These are phyloP conservation scores for Pomacea maculata DNA, from an alignment of 1,140 invertebrate species.

Conservation along the genomic window DNA sequence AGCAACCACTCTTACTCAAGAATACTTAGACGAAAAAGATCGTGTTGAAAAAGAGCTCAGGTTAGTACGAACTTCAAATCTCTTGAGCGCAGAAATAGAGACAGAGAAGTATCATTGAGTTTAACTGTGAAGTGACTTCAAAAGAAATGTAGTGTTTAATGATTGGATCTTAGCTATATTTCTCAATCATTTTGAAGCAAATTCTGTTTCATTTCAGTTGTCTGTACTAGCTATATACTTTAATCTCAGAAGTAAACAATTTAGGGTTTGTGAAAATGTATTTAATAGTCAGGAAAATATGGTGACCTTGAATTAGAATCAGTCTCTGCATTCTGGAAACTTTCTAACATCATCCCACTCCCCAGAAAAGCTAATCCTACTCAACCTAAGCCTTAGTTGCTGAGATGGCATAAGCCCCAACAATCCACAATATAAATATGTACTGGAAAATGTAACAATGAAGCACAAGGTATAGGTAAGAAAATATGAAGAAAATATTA, in stretches of 20 bases:
- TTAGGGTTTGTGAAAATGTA: no score
- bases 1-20: conserved; percentile 79
- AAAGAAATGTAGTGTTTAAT: neutral
- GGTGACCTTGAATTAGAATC: no score
- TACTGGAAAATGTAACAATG: no score
- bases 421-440: no score
- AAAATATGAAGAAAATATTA: no score
- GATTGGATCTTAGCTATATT: neutral
- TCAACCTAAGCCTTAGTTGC: no score
- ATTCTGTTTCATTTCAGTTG: neutral
- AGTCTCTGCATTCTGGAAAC: no score
- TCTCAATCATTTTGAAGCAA: neutral
- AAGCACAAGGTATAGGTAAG: no score
- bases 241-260: neutral
- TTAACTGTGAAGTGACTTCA: neutral
- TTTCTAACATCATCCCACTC: no score
- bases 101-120: neutral
- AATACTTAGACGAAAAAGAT: conserved; percentile 90
- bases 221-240: neutral
- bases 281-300: no score
- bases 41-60: conserved; percentile 90
- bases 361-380: no score
- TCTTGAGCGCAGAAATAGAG: neutral
- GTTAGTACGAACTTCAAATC: conserved; percentile 65
- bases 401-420: no score